These are phyloP conservation scores for Syrmaticus mikado DNA, from an alignment of 2,113 vertebrate genomes.

Conservation along the genomic window DNA sequence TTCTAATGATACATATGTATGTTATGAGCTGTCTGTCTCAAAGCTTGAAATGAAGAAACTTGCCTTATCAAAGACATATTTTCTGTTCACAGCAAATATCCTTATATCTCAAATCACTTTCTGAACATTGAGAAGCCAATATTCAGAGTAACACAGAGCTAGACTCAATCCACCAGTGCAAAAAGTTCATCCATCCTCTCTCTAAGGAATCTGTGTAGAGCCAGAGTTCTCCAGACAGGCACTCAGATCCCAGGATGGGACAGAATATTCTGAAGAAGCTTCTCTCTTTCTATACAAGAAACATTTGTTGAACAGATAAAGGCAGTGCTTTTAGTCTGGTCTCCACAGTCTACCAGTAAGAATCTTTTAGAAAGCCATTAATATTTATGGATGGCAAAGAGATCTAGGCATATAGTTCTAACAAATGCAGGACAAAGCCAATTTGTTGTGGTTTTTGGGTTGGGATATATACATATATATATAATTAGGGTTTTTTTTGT, in stretches of 20 bases:
- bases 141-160: neutral
- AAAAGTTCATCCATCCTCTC: neutral
- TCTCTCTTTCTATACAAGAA: neutral
- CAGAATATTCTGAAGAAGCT: neutral
- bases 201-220: neutral
- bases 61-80: neutral
- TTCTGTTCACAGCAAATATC: neutral
- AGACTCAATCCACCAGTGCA: neutral
- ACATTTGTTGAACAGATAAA: fast-evolving
- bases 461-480: neutral
- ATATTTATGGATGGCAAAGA: neutral
- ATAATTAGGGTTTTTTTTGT: neutral
- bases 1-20: neutral
- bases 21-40: neutral
- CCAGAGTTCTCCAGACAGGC: neutral
- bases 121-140: neutral
- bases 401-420: neutral
- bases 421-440: neutral
- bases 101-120: neutral
- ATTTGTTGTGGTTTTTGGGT: neutral
- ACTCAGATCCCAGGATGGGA: neutral
- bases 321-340: neutral
- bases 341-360: neutral
- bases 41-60: neutral
- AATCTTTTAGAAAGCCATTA: neutral